Base-by-base conservation (phyloP, 2,113 vertebrate species). In the Tupaia chinensis region DNA sequence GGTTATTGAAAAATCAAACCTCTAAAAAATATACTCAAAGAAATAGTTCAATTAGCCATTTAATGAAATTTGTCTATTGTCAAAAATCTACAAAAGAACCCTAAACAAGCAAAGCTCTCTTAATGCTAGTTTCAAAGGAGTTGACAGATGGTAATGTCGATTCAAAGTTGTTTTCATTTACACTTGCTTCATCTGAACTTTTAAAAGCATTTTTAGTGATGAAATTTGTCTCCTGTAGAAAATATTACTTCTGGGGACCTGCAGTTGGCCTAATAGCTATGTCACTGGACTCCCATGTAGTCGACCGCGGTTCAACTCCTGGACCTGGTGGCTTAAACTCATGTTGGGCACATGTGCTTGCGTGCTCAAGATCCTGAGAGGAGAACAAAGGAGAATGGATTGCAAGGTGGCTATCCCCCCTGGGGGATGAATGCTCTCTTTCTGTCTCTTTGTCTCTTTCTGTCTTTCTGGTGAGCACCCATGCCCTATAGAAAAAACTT, bases 101-200 rank as follows among this genome's bases (percentile, higher is more conserved):
- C 77, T 60, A 79, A 73, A 54, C 16, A 92, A 89, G 17, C 5
- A 93, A 70, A 74, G 8, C 20, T 83, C 34, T 23, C 63, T 77
- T 32, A 69, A 44, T 76, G 5, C 5, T 20, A 90, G 1, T 73
- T 65, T 88, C 53, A 78, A 56, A 54, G 54, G 27, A 91, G 60
- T 2, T 22, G 83, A 54, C 56, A 91, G 34, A 87, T 93, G 63
- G 34, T 87, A 87, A 91, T 15, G 11, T 34, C 69, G 27, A 87
- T 91, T 87, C 29, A 53, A 61, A 73, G 14, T 89, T 63, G 44
- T 60, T 94, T 93, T 83, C 23, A 89, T 91, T 85, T 80, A 85
- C 61, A 44, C 1, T 83, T 93, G 68, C 13, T 65, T 88, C 15
- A 58, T 58, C 5, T 91, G 29, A 94, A 20, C 54, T 83, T 81